Evolutionary conservation across 2,888 invertebrate species (phyloP), one percentile per base, ranked within the genome.

Genomic region (Trachelus iudaicus): DNA sequence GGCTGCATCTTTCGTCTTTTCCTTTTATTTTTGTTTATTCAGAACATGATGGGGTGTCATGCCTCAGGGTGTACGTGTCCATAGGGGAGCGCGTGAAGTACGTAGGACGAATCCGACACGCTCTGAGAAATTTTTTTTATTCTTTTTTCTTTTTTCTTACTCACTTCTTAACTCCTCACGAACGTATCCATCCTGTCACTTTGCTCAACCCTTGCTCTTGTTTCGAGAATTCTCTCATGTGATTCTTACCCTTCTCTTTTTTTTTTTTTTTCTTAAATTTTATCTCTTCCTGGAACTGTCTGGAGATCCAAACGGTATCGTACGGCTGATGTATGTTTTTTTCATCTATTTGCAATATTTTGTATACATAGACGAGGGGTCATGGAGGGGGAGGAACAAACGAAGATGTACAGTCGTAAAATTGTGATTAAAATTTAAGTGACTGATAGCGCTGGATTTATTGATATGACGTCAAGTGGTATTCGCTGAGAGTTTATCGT

Each of bases 21-120:
- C 23, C 23, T 71, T 34, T 31, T 34, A 71, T 71, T 71, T 71
- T 34, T 71, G 71, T 71, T 71, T 71, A 34, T 31, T 33, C 71
- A 34, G 71, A 71, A 71, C 71, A 71, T 33, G 71, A 33, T 31
- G 31, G 71, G 71, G 71, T 31, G 71, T 71, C 71, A 71, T 31
- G 31, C 71, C 34, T 34, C 13, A 4, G 56, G 71, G 34, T 71
- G 71, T 71, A 71, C 71, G 71, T 34, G 71, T 71, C 31, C 15
- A 71, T 56, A 56, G 56, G 56, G 56, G 56, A 56, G 56, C 56
- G 56, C 23, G 23, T 56, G 56, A 56, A 56, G 23, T 56, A 56
- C 23, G 23, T 56, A 56, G 56, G 23, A 56, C 56, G 23, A 9
- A 56, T 56, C 56, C 56, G 56, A 23, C 56, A 23, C 23, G 23